These are phyloP conservation scores for Volucella inanis DNA, from an alignment of 2,888 invertebrate genomes.

Conservation along the genomic window DNA sequence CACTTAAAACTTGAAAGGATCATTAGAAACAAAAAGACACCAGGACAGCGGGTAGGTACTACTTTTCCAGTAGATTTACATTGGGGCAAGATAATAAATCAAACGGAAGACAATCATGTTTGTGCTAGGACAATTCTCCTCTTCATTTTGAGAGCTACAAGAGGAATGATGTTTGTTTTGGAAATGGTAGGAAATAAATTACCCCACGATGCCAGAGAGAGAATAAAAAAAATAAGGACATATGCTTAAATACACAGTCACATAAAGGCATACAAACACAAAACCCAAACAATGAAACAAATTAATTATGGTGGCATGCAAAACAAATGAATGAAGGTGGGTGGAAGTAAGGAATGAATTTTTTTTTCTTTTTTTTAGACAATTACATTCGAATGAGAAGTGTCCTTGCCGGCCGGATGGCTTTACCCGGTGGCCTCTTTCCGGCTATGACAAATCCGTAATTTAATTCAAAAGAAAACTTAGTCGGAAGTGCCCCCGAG, in stretches of 20 bases:
- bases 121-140: constrained; percentile 56
- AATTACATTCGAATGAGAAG: not conserved
- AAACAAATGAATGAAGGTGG: constrained; percentile 33
- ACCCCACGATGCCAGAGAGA: constrained; percentile 20
- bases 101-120: constrained; percentile 71
- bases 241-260: not conserved
- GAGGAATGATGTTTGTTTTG: constrained; percentile 54
- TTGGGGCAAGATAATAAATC: constrained; percentile 55
- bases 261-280: constrained; percentile 13
- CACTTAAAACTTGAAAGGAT: constrained; percentile 66
- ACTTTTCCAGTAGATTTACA: constrained; percentile 30
- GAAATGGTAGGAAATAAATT: constrained; percentile 61
- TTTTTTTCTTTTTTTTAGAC: not conserved
- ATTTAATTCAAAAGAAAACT: constrained; percentile 52
- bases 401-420: constrained; percentile 27
- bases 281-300: constrained; percentile 19
- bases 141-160: not conserved
- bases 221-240: constrained; percentile 29
- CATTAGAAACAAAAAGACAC: constrained; percentile 64
- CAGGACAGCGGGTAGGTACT: constrained; percentile 25
- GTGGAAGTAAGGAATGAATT: constrained; percentile 8
- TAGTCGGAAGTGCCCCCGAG: not conserved
- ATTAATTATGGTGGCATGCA: constrained; percentile 55
- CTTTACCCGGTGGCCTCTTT: constrained; percentile 18
- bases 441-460: constrained; percentile 31